phyloP scores from a whole-genome alignment of 2,797 vertebrate genomes.

The Glyptemys insculpta region DNA sequence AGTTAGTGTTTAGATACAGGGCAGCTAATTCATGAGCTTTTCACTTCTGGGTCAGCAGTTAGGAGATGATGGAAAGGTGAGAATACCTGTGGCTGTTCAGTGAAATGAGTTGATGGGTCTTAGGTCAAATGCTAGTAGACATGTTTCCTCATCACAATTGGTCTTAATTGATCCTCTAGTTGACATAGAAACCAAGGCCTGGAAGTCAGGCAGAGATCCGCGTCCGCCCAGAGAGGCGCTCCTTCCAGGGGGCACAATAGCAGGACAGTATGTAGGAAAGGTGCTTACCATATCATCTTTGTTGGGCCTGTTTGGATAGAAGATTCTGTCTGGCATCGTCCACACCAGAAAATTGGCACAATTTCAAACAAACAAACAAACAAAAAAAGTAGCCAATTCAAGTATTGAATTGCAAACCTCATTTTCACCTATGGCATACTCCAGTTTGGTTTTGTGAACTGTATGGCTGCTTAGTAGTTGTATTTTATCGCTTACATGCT shows the following conservation, averaged over 20 bases:
- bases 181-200: not conserved
- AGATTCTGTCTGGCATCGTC: not conserved
- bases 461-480: rapidly evolving
- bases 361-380: rapidly evolving
- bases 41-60: not conserved
- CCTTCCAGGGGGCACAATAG: not conserved
- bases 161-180: not conserved
- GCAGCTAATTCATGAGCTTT: not conserved
- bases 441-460: not conserved
- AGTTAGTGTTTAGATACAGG: not conserved
- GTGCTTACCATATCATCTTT: rapidly evolving
- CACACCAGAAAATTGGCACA: not conserved
- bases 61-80: not conserved
- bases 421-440: rapidly evolving
- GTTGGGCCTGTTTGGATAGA: rapidly evolving
- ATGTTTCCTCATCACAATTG: not conserved
- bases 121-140: not conserved
- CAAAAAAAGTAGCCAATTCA: rapidly evolving
- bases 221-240: too few relatives aligned
- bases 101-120: not conserved
- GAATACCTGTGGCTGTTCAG: rapidly evolving
- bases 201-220: not conserved
- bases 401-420: not conserved
- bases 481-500: slow-evolving; percentile 17
- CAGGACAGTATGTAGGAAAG: not conserved